Evolutionary conservation across 2,113 vertebrate species (phyloP).

Genomic region (Neolamprologus falcicula): DNA sequence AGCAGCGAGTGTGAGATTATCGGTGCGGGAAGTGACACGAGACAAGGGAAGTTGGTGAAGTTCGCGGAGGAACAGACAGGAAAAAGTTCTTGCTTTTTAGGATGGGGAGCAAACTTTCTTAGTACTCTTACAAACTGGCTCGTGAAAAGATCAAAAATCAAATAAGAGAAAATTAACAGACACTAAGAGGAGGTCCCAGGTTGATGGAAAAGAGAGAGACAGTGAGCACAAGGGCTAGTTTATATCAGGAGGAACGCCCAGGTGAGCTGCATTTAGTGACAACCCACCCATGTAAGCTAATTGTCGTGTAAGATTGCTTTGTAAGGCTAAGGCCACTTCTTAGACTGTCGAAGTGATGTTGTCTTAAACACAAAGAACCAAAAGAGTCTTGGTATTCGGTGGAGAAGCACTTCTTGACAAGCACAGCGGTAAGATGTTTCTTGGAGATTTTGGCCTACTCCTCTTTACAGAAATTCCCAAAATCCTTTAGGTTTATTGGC

Average conservation of each 20-base stretch:
- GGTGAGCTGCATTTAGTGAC: not conserved
- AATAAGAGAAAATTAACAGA: not conserved
- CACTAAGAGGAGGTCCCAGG: not conserved
- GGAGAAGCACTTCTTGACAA: not conserved
- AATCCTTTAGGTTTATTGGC: not conserved
- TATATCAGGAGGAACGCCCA: not conserved
- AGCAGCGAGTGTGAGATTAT: slow-evolving; percentile 4
- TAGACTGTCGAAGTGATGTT: not conserved
- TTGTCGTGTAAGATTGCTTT: not conserved
- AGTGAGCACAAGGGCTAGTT: not conserved
- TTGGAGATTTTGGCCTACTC: not conserved
- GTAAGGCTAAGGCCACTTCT: not conserved
- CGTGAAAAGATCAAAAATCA: not conserved
- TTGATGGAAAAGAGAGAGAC: not conserved
- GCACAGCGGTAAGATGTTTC: not conserved
- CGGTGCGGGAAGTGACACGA: slow-evolving; percentile 5
- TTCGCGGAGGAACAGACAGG: not conserved
- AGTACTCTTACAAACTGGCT: not conserved
- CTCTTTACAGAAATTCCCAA: not conserved
- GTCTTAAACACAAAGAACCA: not conserved
- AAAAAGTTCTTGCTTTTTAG: not conserved
- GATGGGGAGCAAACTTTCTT: not conserved
- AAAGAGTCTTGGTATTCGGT: not conserved
- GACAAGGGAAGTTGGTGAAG: slow-evolving; percentile 22
- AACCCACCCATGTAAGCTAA: not conserved